Base-by-base conservation (phyloP, 2,797 vertebrate species). In the Varecia variegata region DNA sequence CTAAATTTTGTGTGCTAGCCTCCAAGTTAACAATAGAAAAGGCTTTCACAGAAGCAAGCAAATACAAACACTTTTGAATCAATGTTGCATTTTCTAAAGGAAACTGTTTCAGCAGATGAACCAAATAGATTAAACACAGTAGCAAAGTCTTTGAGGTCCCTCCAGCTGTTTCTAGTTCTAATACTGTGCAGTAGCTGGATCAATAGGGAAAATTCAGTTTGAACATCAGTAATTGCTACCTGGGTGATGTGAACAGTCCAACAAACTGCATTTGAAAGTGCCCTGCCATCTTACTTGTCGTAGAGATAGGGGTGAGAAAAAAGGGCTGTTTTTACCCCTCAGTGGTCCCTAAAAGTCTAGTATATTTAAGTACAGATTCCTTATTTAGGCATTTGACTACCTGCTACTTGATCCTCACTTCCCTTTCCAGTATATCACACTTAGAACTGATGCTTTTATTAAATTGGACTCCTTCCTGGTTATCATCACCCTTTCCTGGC, bases 1-100 rank as follows among this genome's bases (percentile, higher is more conserved):
- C 47, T 60, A 47, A 62, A 58, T 74, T 96, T 95, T 93, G 25
- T 67, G 10, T 45, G 60, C 35, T 40, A 65, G 17, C 21, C 93
- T 86, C 62, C 45, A 86, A 45, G 43, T 84, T 95, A 90, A 82
- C 52, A 67, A 14, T n/a, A 83, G 62, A 93, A 83, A 91, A 93
- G 73, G 8, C 58, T 83, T 93, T 56, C 60, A 73, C 11, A 45
- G 74, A 88, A 93, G 79, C 54, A 83, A 84, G 43, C 60, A 90
- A 90, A 70, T 43, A 45, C 10, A 58, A 96, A 90, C 15, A 65
- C 32, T 43, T 83, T 87, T 81, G 25, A 94, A 87, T 76, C 50
- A 76, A 25, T 83, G 27, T 84, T 70, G 27, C 7, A 52, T 93
- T 94, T 96, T 96, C 25, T 38, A 21, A 60, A 56, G 88, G 82